Evolutionary conservation across 2,113 vertebrate species (phyloP).

Genomic region (Seriola dumerili): DNA sequence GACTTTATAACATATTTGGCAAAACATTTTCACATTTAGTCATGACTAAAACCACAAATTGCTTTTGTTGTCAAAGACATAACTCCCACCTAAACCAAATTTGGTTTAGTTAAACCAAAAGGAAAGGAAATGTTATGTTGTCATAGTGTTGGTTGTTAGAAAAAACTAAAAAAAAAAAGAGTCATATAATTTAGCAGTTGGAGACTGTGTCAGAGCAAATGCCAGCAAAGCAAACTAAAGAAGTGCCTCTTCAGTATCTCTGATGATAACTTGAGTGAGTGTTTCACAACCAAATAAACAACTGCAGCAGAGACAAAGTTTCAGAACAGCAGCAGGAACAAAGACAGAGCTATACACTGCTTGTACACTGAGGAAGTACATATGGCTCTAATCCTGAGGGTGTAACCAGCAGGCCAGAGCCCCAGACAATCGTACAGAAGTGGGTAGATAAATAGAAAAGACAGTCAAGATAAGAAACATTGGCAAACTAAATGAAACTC

Average conservation of each 20-base stretch:
- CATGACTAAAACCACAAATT: not conserved
- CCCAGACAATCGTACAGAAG: not conserved
- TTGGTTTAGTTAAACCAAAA: not conserved
- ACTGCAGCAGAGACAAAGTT: not conserved
- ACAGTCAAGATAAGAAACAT: constrained; percentile 16
- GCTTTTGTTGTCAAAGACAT: not conserved
- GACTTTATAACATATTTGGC: not conserved
- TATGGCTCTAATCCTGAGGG: constrained; percentile 29
- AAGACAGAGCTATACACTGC: constrained; percentile 1
- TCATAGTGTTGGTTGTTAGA: too few relatives aligned
- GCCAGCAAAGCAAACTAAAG: constrained; percentile 11
- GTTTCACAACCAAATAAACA: constrained; percentile 42
- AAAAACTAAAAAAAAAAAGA: not conserved
- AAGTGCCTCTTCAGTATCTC: constrained; percentile 30
- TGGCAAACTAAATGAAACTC: constrained; percentile 38
- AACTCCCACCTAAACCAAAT: not conserved
- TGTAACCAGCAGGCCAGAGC: constrained; percentile 16
- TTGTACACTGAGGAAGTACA: constrained; percentile 21
- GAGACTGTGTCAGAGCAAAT: not conserved
- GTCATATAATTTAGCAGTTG: not conserved
- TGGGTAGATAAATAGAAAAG: constrained; percentile 28
- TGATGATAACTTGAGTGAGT: constrained; percentile 10
- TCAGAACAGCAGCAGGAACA: not conserved
- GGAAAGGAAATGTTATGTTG: not conserved
- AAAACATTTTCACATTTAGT: not conserved